These are phyloP conservation scores for Conus canariensis DNA, from an alignment of 2,888 invertebrate species.

Conservation along the genomic window DNA sequence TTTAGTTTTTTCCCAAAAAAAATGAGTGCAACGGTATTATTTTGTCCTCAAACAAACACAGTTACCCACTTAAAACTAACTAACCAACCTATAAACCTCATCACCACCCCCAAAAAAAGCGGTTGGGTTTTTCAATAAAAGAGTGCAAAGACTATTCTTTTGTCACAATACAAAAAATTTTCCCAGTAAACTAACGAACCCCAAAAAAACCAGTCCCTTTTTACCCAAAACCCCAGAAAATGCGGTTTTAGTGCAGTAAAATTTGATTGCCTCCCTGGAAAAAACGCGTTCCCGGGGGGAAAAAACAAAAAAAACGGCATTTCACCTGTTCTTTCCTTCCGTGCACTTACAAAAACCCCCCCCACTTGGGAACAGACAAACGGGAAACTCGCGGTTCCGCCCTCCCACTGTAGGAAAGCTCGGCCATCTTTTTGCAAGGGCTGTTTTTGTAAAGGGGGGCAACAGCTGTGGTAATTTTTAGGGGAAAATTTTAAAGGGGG, in stretches of 20 bases:
- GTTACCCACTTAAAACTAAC: neutral
- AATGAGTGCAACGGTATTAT: no score
- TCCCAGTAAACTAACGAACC: neutral
- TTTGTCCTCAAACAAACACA: no score
- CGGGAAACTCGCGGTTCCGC: neutral
- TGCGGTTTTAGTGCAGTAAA: neutral
- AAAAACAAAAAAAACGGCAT: neutral
- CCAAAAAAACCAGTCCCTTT: neutral
- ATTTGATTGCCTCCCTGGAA: no score
- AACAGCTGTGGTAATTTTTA: neutral
- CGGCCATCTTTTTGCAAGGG: neutral
- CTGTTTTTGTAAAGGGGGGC: neutral
- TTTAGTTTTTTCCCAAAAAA: no score
- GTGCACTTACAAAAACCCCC: neutral
- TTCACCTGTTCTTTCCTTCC: neutral
- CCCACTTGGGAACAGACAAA: neutral
- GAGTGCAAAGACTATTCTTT: no score
- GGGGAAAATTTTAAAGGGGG: neutral
- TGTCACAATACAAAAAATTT: no score
- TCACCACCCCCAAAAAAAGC: no score
- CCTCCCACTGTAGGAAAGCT: neutral
- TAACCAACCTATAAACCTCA: neutral
- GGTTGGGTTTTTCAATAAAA: no score
- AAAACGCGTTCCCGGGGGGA: neutral
- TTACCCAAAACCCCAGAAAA: no score